These are phyloP conservation scores for Pandemis heparana DNA, from an alignment of 2,888 invertebrate species.

Conservation along the genomic window DNA sequence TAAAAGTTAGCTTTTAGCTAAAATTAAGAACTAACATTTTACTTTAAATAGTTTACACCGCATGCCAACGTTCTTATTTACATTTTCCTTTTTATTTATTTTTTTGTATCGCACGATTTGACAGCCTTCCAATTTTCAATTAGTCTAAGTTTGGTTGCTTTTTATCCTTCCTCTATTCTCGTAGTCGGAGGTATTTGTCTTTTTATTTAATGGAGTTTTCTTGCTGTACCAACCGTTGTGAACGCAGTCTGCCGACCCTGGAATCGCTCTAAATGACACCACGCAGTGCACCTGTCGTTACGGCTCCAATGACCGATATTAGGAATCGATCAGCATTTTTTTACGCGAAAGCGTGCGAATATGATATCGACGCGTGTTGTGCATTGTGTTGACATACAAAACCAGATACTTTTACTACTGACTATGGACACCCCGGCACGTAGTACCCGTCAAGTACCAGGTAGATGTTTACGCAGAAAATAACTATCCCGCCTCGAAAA, in stretches of 20 bases:
- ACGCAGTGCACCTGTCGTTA: constrained; percentile 15
- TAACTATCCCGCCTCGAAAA: too few species aligned
- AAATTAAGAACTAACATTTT: too few species aligned
- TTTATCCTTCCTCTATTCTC: too few species aligned
- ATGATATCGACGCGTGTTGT: constrained; percentile 22
- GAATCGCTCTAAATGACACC: constrained; percentile 6
- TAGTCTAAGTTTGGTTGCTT: too few species aligned
- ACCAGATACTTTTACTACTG: not conserved
- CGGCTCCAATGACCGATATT: constrained; percentile 27
- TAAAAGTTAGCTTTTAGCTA: too few species aligned
- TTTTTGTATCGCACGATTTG: too few species aligned
- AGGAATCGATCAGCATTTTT: constrained; percentile 34
- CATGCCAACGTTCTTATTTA: too few species aligned
- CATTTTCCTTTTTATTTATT: too few species aligned
- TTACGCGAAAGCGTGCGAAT: constrained; percentile 28
- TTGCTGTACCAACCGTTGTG: constrained; percentile 6
- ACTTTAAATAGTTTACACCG: too few species aligned
- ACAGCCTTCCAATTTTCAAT: too few species aligned
- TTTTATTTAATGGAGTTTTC: not conserved
- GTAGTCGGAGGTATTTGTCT: not conserved
- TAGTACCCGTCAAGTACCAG: not conserved
- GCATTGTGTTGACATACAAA: constrained; percentile 5
- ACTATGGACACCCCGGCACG: not conserved
- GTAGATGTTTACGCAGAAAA: not conserved
- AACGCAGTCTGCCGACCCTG: not conserved